Evolutionary conservation across 1,140 invertebrate genomes (phyloP).

Genomic region (Polyergus mexicanus): DNA sequence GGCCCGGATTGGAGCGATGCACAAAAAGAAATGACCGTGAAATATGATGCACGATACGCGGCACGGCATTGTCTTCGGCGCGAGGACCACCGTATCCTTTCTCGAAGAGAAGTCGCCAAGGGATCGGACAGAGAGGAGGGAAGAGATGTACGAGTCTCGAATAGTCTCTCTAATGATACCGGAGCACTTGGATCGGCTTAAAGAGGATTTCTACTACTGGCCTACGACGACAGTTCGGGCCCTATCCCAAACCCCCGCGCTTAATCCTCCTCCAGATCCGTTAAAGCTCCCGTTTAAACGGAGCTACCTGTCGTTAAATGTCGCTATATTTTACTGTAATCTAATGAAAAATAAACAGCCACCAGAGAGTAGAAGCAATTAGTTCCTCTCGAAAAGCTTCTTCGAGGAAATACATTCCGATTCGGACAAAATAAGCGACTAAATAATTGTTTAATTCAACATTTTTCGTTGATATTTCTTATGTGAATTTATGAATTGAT

Average conservation of each 20-base stretch:
- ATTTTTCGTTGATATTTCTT: background rate
- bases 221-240: slow-evolving; percentile 29
- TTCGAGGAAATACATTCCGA: slow-evolving; percentile 5
- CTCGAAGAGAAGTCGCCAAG: slow-evolving; percentile 67
- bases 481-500: background rate
- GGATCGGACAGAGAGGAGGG: slow-evolving; percentile 72
- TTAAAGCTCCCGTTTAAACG: slow-evolving; percentile 13
- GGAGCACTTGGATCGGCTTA: slow-evolving; percentile 68
- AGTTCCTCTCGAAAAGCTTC: slow-evolving; percentile 4
- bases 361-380: slow-evolving; percentile 35
- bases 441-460: background rate
- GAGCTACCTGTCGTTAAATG: slow-evolving; percentile 11
- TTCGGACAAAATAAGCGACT: slow-evolving; percentile 14
- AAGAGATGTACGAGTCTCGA: slow-evolving; percentile 74
- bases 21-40: slow-evolving; percentile 77
- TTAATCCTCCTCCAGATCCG: slow-evolving; percentile 35
- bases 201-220: slow-evolving; percentile 46
- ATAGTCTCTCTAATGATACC: slow-evolving; percentile 78
- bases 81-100: slow-evolving; percentile 11
- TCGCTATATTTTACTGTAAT: slow-evolving; percentile 38
- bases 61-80: slow-evolving; percentile 77
- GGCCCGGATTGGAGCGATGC: slow-evolving; percentile 23
- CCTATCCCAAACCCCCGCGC: background rate
- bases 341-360: slow-evolving; percentile 39
- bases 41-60: slow-evolving; percentile 80